Base-by-base conservation (phyloP, 1,140 invertebrate species). In the Drosophila quadrilineata region DNA sequence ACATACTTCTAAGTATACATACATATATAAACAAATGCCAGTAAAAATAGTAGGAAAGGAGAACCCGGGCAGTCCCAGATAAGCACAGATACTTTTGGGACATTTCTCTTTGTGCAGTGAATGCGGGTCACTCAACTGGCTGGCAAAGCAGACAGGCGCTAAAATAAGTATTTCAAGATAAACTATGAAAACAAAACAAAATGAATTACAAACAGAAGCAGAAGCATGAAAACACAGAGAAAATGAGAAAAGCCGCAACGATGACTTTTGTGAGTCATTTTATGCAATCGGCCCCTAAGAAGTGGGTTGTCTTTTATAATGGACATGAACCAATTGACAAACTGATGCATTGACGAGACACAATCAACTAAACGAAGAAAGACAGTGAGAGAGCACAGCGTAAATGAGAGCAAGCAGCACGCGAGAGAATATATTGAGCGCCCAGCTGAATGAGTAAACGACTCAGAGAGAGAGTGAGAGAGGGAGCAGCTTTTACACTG, bases 241-340 rank as follows among this genome's bases (percentile, higher is more conserved):
- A 28, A 70, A 73, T 49, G 69, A 58, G 57, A 60, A 53, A 74
- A 71, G 50, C 50, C 67, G 67, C 59, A 43, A 49, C 43, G 17
- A 35, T 31, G 60, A 59, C 62, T 74, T n/a, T n/a, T 79, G 79
- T 84, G 79, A 85, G 46, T 85, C 79, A 85, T 85, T 85, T 85
- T 85, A 75, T 85, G 79, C 74, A 85, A 75, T 85, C 58, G 52
- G 63, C 28, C 45, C 64, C 57, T 56, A 57, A 74, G 64, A 75
- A 79, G 62, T 79, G 70, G 77, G 79, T 77, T 84, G 73, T n/a
- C 3, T 43, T 64, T 49, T 64, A 21, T 46, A 46, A 40, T 64
- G 52, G 6, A 41, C 21, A 28, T 46, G 36, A 46, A 48, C 48
- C 41, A 59, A 73, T 71, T 76, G 71, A 76, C 54, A 73, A 46